Evolutionary conservation across 1,140 invertebrate genomes (phyloP), one percentile per base, ranked within the genome.

Genomic region (Gonioctena quinquepunctata): DNA sequence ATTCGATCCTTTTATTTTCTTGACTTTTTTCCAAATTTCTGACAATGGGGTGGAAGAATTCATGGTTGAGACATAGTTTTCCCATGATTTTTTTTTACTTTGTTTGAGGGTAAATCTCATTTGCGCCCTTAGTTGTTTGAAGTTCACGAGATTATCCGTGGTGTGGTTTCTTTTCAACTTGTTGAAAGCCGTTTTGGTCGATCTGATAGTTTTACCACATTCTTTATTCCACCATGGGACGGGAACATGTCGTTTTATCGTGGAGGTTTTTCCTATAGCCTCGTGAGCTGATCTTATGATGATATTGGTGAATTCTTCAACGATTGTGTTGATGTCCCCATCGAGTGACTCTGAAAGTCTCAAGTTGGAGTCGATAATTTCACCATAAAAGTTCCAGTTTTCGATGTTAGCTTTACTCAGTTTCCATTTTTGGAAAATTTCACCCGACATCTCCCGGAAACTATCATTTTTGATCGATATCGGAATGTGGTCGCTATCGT

Each of bases 11-110:
- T 54, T 54, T 54, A 54, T 54, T 54, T 18, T 54, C 50, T 19
- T 54, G 11, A 54, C 21, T 54, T 54, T 54, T 18, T 16, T 54
- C 50, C 16, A 54, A 22, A 54, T 54, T 54, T 22, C 50, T 54
- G 50, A 54, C 50, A 54, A n/a, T 22, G 50, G 50, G 11, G 50
- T 54, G 18, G 50, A 54, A 54, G 50, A 54, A n/a, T 11, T 54
- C 50, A 54, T 54, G 18, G 11, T 18, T 18, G 50, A 54, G 18
- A 54, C 50, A 54, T 54, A 54, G 8, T 18, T 54, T 11, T 16
- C 11, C 50, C 50, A 54, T 21, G 50, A 54, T 54, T 54, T 11
- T 54, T 54, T 54, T 54, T 54, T 54, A 54, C 18, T 54, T 54
- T 54, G 50, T 54, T 54, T 54, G 7, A 22, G 18, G 21, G 2